A percentile compares a stretch with the other conserved stretches of the same genome.
These are phyloP conservation scores for Callipepla californica DNA, from an alignment of 2,113 vertebrate genomes.

Conservation along the genomic window DNA sequence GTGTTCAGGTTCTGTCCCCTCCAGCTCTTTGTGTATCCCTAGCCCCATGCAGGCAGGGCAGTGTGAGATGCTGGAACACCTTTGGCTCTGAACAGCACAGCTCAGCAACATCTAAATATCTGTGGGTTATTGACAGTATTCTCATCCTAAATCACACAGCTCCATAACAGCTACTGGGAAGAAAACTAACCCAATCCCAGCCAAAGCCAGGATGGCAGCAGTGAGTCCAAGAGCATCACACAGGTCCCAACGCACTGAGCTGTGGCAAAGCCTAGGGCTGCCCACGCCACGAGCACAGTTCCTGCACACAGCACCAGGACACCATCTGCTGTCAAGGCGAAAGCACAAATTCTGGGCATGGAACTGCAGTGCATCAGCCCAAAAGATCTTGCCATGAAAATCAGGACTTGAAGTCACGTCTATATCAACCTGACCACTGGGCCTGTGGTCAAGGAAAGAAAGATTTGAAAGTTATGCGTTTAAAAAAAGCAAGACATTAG, in stretches of 20 bases:
- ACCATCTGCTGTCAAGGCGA: background rate
- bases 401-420: background rate
- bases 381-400: background rate
- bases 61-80: background rate
- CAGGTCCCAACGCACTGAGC: fast-evolving
- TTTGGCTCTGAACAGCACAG: background rate
- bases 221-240: background rate
- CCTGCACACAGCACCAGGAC: background rate
- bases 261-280: background rate
- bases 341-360: background rate
- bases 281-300: background rate
- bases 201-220: background rate
- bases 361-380: background rate
- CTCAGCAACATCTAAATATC: background rate
- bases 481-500: background rate
- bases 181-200: background rate
- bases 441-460: background rate
- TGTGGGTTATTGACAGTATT: background rate
- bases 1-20: background rate
- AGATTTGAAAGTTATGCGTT: background rate
- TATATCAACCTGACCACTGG: background rate
- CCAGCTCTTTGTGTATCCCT: background rate
- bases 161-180: background rate
- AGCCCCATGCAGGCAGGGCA: background rate
- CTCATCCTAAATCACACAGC: background rate